A percentile compares a stretch with the other conserved stretches of the same genome.
Conservation (phyloP, 53 echinoderm and acorn worm species). For the Apostichopus leukothele region DNA sequence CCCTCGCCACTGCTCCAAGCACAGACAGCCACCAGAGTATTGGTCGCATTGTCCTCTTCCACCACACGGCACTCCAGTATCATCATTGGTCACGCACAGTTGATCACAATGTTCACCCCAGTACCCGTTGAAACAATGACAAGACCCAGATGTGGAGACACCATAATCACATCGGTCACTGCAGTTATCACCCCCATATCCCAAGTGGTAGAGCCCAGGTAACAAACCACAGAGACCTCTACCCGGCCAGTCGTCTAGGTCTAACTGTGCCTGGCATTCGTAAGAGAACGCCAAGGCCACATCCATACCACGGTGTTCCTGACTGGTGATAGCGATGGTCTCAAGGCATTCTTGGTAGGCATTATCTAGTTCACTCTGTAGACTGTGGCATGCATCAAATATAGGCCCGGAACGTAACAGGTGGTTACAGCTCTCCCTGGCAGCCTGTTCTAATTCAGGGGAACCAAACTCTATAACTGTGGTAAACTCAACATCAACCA, state of each 20-base stretch:
- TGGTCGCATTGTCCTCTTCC: conserved; percentile 64
- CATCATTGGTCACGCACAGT: conserved; percentile 70
- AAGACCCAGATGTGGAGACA: conserved; percentile 43
- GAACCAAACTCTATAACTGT: conserved; percentile 55
- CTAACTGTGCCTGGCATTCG: conserved; percentile 65
- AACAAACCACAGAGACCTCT: conserved; percentile 70
- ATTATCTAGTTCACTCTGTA: conserved; percentile 57
- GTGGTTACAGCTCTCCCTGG: conserved; percentile 52
- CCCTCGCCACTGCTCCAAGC: conserved; percentile 68
- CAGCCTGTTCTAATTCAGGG: conserved; percentile 48
- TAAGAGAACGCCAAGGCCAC: conserved; percentile 68
- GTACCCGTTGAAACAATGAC: conserved; percentile 70
- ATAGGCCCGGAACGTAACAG: conserved; percentile 65
- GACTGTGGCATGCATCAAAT: conserved; percentile 49
- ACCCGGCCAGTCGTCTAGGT: conserved; percentile 64
- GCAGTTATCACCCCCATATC: conserved; percentile 69
- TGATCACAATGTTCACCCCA: conserved; percentile 70
- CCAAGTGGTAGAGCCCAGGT: conserved; percentile 54
- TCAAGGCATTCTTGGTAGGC: conserved; percentile 72
- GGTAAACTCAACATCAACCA: conserved; percentile 30
- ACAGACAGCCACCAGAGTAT: conserved; percentile 66
- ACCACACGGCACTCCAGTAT: conserved; percentile 59
- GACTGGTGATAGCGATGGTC: conserved; percentile 56
- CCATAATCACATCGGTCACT: conserved; percentile 69
- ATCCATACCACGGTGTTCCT: conserved; percentile 51